Evolutionary conservation across 2,113 vertebrate genomes (phyloP).

Genomic region (Albula glossodonta): DNA sequence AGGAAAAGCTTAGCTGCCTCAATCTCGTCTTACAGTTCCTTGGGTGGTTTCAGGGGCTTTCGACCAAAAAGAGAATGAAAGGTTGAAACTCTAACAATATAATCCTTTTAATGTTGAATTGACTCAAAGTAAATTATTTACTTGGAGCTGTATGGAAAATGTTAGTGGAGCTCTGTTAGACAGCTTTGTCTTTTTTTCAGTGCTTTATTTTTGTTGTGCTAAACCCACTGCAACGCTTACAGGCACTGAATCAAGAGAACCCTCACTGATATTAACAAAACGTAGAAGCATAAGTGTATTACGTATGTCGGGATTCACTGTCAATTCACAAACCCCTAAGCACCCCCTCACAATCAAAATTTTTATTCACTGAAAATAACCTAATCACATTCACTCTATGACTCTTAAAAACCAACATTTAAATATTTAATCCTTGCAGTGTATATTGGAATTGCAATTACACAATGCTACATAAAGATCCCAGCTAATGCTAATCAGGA

Average conservation of each 20-base stretch:
- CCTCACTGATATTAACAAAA: neutral
- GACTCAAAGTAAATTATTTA: neutral
- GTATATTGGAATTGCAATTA: no score
- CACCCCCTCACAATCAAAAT: no score
- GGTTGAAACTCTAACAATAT: conserved; percentile 11
- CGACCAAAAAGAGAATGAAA: neutral
- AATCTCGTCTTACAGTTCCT: neutral
- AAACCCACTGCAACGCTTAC: neutral
- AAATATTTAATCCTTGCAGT: no score
- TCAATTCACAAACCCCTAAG: neutral
- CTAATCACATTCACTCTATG: no score
- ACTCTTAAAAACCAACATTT: no score
- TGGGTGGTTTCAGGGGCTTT: neutral
- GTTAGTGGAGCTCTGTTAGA: neutral
- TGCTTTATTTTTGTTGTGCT: neutral
- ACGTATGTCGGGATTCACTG: neutral
- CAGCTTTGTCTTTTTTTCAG: neutral
- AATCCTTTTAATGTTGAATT: conserved; percentile 3
- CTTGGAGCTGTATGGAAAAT: neutral
- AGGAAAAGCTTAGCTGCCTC: neutral
- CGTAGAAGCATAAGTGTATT: neutral
- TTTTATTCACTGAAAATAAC: no score
- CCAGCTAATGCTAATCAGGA: no score
- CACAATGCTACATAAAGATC: no score
- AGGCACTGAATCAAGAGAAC: neutral